A percentile compares a stretch with the other conserved stretches of the same genome.
Conservation (phyloP, 2,113 vertebrate species). For the Dunckerocampus dactyliophorus region DNA sequence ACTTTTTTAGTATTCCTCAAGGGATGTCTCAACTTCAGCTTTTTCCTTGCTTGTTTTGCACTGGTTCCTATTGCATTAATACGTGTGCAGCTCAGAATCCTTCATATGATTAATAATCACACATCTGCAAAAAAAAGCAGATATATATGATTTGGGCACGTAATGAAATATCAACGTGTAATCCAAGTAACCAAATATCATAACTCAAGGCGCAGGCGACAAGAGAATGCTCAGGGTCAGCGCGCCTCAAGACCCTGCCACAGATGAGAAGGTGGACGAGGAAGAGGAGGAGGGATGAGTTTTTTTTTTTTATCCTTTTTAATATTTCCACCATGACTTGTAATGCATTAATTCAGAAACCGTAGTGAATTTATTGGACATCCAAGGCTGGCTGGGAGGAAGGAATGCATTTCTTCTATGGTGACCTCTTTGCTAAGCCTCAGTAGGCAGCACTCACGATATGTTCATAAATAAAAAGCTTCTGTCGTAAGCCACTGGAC, state of each 20-base stretch:
- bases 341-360: conserved; percentile 75
- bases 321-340: conserved; percentile 68
- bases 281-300: conserved; percentile 63
- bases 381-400: conserved; percentile 21
- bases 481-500: conserved; percentile 29
- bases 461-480: conserved; percentile 56
- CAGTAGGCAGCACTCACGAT: conserved; percentile 2
- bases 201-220: conserved; percentile 66
- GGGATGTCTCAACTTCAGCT: no score
- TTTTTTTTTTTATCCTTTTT: conserved; percentile 64
- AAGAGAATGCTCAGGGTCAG: conserved; percentile 67
- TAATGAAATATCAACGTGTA: conserved; percentile 78
- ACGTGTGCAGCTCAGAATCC: no score
- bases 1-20: no score
- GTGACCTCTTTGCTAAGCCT: conserved; percentile 42
- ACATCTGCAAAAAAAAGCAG: conserved; percentile 46
- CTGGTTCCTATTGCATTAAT: no score
- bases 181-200: conserved; percentile 73
- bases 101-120: conserved; percentile 68
- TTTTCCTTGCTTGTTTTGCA: no score
- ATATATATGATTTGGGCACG: conserved; percentile 69
- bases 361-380: conserved; percentile 68
- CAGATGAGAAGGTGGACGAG: conserved; percentile 33
- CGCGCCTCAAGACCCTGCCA: conserved; percentile 34
- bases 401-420: conserved; percentile 21